Evolutionary conservation across 1,140 invertebrate species (phyloP), one percentile per base, ranked within the genome.

Genomic region (Pseudomyrmex gracilis): DNA sequence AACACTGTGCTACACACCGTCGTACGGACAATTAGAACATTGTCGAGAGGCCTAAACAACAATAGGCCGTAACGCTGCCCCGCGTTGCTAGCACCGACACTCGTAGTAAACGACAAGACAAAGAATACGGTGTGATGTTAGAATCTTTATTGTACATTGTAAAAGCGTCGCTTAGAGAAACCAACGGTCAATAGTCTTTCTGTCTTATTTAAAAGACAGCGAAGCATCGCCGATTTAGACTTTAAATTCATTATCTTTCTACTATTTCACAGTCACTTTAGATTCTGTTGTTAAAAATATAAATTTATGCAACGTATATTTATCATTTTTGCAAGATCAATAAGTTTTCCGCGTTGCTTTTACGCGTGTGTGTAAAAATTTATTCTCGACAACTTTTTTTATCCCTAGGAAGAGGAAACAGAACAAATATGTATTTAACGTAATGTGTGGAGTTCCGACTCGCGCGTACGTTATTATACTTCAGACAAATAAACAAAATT

Each of bases 1-100:
- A 80, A 80, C 47, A 45, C 74, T n/a, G 45, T 45, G 45, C 34
- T 34, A 34, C 34, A 34, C 34, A 34, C 5, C 34, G 34, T 34
- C 34, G 34, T 45, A 53, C 57, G 49, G 13, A 13, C 70, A 84
- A 87, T 70, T 84, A 87, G 68, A 87, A n/a, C 74, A 58, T 68
- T 57, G 34, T 47, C 24, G 34, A 60, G 34, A 34, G 34, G 34
- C 12, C 51, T 64, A 15, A 22, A 71, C 51, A n/a, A 51, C 13
- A 20, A 22, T 13, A n/a, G 43, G 20, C 20, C n/a, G 8, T 10
- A 20, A 12, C 64, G 34, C 22, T n/a, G 61, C 43, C 55, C 1
- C 17, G 51, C n/a, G n/a, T n/a, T 45, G 64, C 34, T 64, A 68
- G 15, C 15, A 10, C 20, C 20, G 9, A 57, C 34, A 4, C 17